These are phyloP conservation scores for Chamaea fasciata DNA, from an alignment of 2,113 vertebrate genomes.

Conservation along the genomic window DNA sequence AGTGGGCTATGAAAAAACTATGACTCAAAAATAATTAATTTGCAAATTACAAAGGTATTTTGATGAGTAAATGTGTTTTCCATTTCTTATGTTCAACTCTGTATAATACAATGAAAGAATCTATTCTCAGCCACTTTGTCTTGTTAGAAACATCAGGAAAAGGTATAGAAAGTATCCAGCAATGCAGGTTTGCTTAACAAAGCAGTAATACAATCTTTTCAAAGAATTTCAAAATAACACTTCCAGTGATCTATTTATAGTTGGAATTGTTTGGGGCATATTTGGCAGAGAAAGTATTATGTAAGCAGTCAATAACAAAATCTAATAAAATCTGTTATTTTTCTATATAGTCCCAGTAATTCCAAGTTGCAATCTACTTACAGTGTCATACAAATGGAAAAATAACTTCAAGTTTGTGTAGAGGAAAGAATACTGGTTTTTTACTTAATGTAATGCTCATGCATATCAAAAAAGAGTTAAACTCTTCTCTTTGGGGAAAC, in stretches of 20 bases:
- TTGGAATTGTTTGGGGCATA: not conserved
- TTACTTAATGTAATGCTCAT: not conserved
- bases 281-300: not conserved
- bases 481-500: rapidly evolving
- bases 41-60: not conserved
- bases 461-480: not conserved
- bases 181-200: not conserved
- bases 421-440: not conserved
- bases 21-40: not conserved
- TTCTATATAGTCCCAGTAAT: not conserved
- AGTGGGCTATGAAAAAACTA: not conserved
- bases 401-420: not conserved
- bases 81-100: not conserved
- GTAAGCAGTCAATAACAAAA: not conserved
- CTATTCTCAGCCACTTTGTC: not conserved
- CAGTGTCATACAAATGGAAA: not conserved
- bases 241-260: not conserved
- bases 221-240: not conserved
- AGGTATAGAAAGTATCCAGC: not conserved
- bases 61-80: not conserved
- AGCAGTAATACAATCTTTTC: not conserved
- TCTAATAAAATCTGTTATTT: not conserved
- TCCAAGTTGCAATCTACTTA: not conserved
- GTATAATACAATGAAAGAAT: not conserved
- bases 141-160: not conserved